phyloP scores from a whole-genome alignment of 2,888 invertebrate species.

The Acanthacorydalis orientalis region DNA sequence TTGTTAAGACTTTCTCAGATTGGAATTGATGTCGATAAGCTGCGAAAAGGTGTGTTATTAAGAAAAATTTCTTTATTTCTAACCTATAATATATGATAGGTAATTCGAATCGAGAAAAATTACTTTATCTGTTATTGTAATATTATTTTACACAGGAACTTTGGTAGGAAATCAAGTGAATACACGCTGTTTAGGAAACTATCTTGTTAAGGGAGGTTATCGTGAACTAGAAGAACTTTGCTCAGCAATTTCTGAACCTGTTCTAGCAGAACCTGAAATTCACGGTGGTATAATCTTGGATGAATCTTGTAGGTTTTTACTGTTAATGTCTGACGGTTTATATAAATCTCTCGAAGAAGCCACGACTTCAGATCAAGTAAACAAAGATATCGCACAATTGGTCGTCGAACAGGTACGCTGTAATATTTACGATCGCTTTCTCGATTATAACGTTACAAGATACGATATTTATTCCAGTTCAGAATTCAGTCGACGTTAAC shows the following conservation, averaged over 20 bases:
- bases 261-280: slow-evolving; percentile 70
- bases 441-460: too few relatives aligned
- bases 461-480: slow-evolving; percentile 33
- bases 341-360: slow-evolving; percentile 72
- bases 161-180: slow-evolving; percentile 63
- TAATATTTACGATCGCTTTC: too few relatives aligned
- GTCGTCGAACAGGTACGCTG: slow-evolving; percentile 51
- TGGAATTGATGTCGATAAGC: slow-evolving; percentile 51
- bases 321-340: slow-evolving; percentile 73
- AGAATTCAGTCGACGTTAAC: slow-evolving; percentile 59
- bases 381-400: slow-evolving; percentile 62
- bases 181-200: slow-evolving; percentile 77
- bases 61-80: background rate
- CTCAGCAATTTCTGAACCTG: slow-evolving; percentile 55
- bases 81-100: background rate
- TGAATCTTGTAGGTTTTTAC: slow-evolving; percentile 61
- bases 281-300: slow-evolving; percentile 65
- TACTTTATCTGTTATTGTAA: background rate
- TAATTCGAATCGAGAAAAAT: background rate
- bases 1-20: slow-evolving; percentile 55
- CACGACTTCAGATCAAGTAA: slow-evolving; percentile 57
- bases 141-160: slow-evolving; percentile 30
- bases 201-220: slow-evolving; percentile 70
- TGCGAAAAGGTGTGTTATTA: slow-evolving; percentile 38
- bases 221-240: slow-evolving; percentile 63